Percentiles rank a stretch among this genome's conserved stretches.
These are phyloP conservation scores for Xanthostigma xanthostigma DNA, from an alignment of 2,888 invertebrate species.

Conservation along the genomic window DNA sequence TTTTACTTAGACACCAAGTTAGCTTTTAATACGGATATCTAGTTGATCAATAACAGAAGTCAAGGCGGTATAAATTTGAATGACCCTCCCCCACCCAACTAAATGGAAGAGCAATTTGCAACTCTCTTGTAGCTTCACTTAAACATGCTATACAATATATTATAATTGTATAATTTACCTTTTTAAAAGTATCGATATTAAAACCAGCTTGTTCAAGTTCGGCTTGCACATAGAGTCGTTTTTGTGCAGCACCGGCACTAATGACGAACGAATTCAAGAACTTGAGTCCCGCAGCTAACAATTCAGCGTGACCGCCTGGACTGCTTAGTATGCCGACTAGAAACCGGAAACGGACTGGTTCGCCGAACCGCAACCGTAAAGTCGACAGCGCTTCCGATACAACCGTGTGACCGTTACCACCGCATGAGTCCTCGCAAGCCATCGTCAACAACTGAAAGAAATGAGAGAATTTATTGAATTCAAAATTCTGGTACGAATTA, in stretches of 20 bases:
- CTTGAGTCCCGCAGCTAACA: conserved; percentile 64
- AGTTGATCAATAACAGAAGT: too few species aligned
- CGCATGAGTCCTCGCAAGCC: conserved; percentile 52
- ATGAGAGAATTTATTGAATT: too few species aligned
- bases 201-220: conserved; percentile 72
- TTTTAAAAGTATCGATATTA: conserved; percentile 43
- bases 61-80: too few species aligned
- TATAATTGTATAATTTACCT: conserved; percentile 25
- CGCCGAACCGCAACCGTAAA: conserved; percentile 72
- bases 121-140: too few species aligned
- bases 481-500: too few species aligned
- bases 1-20: too few species aligned
- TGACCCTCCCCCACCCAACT: too few species aligned
- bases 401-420: conserved; percentile 59
- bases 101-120: too few species aligned
- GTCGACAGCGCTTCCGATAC: conserved; percentile 86
- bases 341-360: conserved; percentile 84
- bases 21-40: too few species aligned
- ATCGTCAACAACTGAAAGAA: conserved; percentile 60
- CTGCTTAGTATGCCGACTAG: conserved; percentile 79
- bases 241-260: conserved; percentile 59
- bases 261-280: conserved; percentile 74
- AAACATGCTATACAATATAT: too few species aligned
- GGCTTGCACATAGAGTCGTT: conserved; percentile 70
- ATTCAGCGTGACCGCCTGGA: conserved; percentile 48